These are phyloP conservation scores for Eupithecia subumbrata DNA, from an alignment of 2,888 invertebrate species.

Conservation along the genomic window DNA sequence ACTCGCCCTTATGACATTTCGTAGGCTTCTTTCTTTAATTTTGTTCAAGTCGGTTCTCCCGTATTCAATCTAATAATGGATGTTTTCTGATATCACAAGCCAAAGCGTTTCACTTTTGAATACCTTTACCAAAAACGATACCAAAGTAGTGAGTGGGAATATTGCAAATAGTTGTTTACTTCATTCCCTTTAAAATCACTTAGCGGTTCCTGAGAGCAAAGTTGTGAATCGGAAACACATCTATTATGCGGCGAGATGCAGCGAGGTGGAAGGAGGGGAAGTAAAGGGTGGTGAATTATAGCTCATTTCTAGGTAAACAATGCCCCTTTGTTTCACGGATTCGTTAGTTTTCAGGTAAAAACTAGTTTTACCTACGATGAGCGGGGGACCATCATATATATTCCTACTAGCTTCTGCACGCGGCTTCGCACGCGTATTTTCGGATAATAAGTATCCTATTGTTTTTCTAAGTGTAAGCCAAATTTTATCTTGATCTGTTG, in stretches of 20 bases:
- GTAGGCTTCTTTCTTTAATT: neutral
- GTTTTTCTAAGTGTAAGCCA: too few relatives aligned
- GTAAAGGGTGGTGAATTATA: conserved; percentile 19
- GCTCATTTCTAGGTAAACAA: conserved; percentile 30
- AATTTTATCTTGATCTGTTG: too few relatives aligned
- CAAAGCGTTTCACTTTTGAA: neutral
- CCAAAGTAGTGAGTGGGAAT: neutral
- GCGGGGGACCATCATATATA: neutral
- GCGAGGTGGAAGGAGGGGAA: neutral
- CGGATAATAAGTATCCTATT: too few relatives aligned
- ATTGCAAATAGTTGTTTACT: neutral
- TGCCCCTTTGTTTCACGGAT: conserved; percentile 26
- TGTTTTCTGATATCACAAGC: neutral
- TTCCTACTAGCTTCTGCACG: too few relatives aligned
- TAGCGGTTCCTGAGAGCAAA: conserved; percentile 28
- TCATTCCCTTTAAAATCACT: conserved; percentile 23
- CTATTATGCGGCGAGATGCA: conserved; percentile 25
- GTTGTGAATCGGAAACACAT: conserved; percentile 30
- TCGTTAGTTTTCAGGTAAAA: conserved; percentile 29
- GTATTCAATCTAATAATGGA: neutral
- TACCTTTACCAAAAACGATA: neutral
- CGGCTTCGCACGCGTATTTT: too few relatives aligned
- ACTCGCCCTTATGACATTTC: neutral
- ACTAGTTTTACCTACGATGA: neutral
- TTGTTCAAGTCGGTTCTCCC: neutral